Evolutionary conservation across 64 coral and sea anemone genomes (phyloP).

Genomic region (Montipora efflorescens): DNA sequence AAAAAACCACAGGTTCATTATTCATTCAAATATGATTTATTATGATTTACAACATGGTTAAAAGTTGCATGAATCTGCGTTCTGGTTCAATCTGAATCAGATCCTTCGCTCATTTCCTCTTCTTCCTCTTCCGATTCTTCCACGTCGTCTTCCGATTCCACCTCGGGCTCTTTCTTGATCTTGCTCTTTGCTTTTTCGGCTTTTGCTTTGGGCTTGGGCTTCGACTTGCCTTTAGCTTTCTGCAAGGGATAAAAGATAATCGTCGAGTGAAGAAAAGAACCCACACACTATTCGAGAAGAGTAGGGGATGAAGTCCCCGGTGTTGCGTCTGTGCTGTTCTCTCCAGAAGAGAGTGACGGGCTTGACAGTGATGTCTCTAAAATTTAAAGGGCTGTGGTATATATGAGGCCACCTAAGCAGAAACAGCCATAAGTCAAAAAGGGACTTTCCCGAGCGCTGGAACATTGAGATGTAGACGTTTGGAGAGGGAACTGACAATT

Average conservation of each 20-base stretch:
- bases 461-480: no score
- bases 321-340: no score
- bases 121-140: slow-evolving; percentile 76
- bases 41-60: neutral
- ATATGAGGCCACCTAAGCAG: no score
- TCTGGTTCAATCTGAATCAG: slow-evolving; percentile 73
- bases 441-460: no score
- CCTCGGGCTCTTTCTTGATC: slow-evolving; percentile 74
- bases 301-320: no score
- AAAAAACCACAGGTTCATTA: no score
- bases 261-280: neutral
- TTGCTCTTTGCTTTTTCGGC: slow-evolving; percentile 43
- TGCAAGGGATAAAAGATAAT: slow-evolving; percentile 3
- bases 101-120: slow-evolving; percentile 86
- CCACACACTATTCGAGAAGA: no score
- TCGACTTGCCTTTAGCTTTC: slow-evolving; percentile 71
- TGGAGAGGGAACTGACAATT: no score
- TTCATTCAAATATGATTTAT: neutral
- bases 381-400: no score
- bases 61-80: neutral
- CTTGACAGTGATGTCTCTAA: no score
- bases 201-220: slow-evolving; percentile 68
- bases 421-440: no score
- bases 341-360: no score
- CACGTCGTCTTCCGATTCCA: slow-evolving; percentile 67